phyloP scores from a whole-genome alignment of 2,113 vertebrate species.

The Paracanthobrama guichenoti region DNA sequence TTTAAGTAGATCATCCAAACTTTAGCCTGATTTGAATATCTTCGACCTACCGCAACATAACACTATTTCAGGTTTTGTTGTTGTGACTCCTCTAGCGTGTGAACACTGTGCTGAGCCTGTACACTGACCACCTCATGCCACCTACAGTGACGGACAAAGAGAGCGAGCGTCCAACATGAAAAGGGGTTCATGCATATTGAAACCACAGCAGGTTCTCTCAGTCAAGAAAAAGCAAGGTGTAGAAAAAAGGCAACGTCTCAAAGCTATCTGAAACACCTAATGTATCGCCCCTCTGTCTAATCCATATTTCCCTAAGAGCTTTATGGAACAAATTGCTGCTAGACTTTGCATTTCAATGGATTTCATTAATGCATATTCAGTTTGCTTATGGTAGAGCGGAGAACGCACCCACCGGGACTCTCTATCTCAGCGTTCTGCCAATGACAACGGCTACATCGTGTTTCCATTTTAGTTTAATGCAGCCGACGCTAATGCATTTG shows the following conservation, averaged over 20 bases:
- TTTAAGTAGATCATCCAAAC: slow-evolving; percentile 43
- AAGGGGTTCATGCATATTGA: slow-evolving; percentile 72
- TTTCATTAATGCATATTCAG: slow-evolving; percentile 53
- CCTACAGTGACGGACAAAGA: slow-evolving; percentile 69
- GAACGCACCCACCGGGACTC: slow-evolving; percentile 23
- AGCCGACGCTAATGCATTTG: slow-evolving; percentile 46
- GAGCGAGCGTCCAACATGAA: slow-evolving; percentile 61
- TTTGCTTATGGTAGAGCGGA: slow-evolving; percentile 35
- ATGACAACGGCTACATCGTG: slow-evolving; percentile 5
- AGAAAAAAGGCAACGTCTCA: slow-evolving; percentile 28
- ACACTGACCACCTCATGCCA: slow-evolving; percentile 58
- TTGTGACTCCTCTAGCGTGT: background rate
- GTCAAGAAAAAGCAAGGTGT: slow-evolving; percentile 35
- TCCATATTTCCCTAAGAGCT: slow-evolving; percentile 68
- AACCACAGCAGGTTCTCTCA: slow-evolving; percentile 68
- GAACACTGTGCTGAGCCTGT: background rate
- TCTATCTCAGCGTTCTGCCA: background rate
- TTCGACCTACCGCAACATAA: slow-evolving; percentile 44
- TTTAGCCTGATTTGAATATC: background rate
- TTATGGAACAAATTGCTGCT: slow-evolving; percentile 65
- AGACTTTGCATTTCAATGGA: slow-evolving; percentile 65
- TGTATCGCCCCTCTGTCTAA: slow-evolving; percentile 66
- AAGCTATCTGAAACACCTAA: slow-evolving; percentile 56
- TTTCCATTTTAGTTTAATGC: slow-evolving; percentile 13
- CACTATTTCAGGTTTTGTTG: slow-evolving; percentile 7